Evolutionary conservation across 2,113 vertebrate species (phyloP), one percentile per base, ranked within the genome.

Genomic region (Lipophrys pholis): DNA sequence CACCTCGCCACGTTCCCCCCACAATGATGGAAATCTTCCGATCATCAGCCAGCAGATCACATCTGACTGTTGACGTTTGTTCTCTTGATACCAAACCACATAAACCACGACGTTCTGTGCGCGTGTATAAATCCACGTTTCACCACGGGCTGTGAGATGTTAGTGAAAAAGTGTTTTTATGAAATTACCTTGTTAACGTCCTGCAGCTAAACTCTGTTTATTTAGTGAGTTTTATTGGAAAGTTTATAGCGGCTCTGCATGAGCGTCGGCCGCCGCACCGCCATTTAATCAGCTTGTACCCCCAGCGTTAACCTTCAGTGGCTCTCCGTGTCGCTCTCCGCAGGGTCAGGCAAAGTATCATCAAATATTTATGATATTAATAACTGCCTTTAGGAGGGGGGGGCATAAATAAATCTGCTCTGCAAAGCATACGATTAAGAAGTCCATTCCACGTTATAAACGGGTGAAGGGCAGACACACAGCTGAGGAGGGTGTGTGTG

Each of bases 351-450:
- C 81, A 89, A 90, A 91, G 87, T 83, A 84, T 74, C 90, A 91
- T 92, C 85, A 86, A 92, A 90, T 92, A 91, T 92, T 90, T 90
- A 91, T 90, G 87, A 83, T 90, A 90, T 92, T 90, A 90, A 92
- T 91, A 90, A 90, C 78, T 78, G 89, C 83, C 89, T 91, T 87
- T 84, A 90, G 87, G 86, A 86, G 71, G 68, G 66, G 57, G 54
- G 74, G 70, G 78, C 84, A 86, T 89, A 89, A 92, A 92, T 92
- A 88, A 88, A 90, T 85, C 71, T 79, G 79, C 70, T 74, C 58
- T 39, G 75, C 72, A 84, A 89, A 86, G 75, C 69, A 73, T 66
- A 54, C 74, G 78, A 87, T 90, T 85, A 89, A 81, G 77, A 54
- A 85, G 82, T 89, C 86, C 86, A 85, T 85, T 86, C 69, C 42